Evolutionary conservation across 2,797 vertebrate species (phyloP).

Genomic region (Coregonus ussuriensis): DNA sequence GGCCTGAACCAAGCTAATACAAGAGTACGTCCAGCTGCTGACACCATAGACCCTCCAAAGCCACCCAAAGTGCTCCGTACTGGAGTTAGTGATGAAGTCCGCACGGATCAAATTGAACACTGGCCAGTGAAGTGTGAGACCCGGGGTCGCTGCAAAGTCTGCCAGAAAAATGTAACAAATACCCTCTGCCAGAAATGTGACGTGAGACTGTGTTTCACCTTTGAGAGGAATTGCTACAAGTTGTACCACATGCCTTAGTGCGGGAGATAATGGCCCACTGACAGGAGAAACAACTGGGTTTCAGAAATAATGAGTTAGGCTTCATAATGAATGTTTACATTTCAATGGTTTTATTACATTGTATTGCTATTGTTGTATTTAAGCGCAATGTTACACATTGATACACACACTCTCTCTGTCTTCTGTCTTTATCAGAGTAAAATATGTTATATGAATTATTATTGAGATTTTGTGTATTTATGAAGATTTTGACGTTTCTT

Average conservation of each 20-base stretch:
- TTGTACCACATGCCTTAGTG: background rate
- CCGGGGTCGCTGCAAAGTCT: constrained; percentile 23
- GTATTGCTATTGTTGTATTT: background rate
- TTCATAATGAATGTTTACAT: background rate
- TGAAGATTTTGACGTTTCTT: background rate
- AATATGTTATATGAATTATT: background rate
- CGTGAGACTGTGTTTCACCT: constrained; percentile 3
- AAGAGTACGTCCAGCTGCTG: constrained; percentile 14
- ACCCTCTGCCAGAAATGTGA: constrained; percentile 27
- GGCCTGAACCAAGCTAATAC: constrained; percentile 26
- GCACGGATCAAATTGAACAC: constrained; percentile 25
- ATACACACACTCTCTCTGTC: background rate
- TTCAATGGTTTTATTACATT: background rate
- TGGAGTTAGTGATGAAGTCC: constrained; percentile 29
- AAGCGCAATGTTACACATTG: background rate
- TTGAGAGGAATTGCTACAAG: constrained; percentile 9
- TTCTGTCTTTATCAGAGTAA: background rate
- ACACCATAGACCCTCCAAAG: background rate
- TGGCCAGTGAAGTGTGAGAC: constrained; percentile 27
- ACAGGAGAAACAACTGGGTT: background rate
- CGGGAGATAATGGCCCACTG: background rate
- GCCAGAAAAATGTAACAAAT: constrained; percentile 24
- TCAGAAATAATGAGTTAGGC: background rate
- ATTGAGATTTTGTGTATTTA: background rate
- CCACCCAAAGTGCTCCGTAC: constrained; percentile 26